Evolutionary conservation across 2,888 invertebrate species (phyloP), one percentile per base, ranked within the genome.

Genomic region (Stenodema calcarata): DNA sequence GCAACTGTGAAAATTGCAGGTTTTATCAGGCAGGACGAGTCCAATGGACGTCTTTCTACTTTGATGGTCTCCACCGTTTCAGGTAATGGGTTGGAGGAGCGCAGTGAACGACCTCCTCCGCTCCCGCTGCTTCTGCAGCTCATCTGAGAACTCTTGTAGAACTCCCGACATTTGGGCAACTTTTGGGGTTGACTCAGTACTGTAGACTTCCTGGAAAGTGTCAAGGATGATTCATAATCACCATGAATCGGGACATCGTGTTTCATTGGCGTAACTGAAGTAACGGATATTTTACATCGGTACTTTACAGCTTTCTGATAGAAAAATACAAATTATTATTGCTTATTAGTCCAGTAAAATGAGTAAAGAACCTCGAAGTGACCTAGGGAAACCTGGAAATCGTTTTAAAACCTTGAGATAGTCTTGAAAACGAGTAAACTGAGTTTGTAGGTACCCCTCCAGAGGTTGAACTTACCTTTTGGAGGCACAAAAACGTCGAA

Each of bases 1-100:
- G 93, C 92, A 82, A 95, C 90, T 80, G 95, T 94, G 90, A 95
- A 95, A 70, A 93, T 90, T 79, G 95, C 92, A 27, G 94, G 94
- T 91, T 93, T 95, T 90, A 93, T 92, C 81, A 95, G 84, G 41
- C 83, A 75, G 12, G 85, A 85, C 1, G 75, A 78, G 28, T 82
- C 69, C 23, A 87, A 41, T 82, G 79, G 80, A n/a, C 87, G 54
- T n/a, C 50, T 42, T 42, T 88, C 88, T 28, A 88, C 28, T 9
- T 78, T 83, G 14, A 87, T 35, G 16, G 84, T 84, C 28, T 88
- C 87, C 23, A 88, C 47, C 0, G 84, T 27, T 11, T 84, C 84
- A 0, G 84, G 30, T n/a, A 47, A 28, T 7, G 70, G 28, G 44
- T 84, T 73, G 4, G 86, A 42, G n/a, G 70, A 30, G 18, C 70